Base-by-base conservation (phyloP, 2,888 invertebrate species). In the Orchestes rusci region DNA sequence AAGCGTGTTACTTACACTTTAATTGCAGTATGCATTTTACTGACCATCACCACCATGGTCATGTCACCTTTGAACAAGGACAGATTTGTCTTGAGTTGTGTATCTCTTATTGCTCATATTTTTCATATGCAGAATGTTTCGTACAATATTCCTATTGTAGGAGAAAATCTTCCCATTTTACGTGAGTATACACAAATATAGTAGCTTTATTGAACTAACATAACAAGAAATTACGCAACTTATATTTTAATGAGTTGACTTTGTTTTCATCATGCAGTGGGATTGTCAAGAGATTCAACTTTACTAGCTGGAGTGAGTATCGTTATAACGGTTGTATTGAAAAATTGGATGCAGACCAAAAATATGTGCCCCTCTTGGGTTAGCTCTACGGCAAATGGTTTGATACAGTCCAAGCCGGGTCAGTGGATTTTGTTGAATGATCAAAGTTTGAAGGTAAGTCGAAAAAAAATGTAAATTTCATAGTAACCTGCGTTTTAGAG, bases 41-140 rank as follows among this genome's bases (percentile, higher is more conserved):
- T 81, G 15, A 80, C 80, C 4, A 53, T 82, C 35, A 67, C 73
- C 10, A 71, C 77, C 1, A 59, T 80, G 34, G 69, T 75, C 58
- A 59, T 82, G 53, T 75, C 77, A 52, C 72, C 79, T 1, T 70
- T 70, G 43, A 73, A 76, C 38, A 65, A 70, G 33, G 76, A 77
- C 35, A 69, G 82, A 47, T 60, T 81, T 18, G 58, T 72, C 19
- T 56, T 82, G 28, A 69, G 73, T 31, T 71, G 73, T 51, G 70
- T 79, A 32, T 79, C 77, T 58, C 69, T 82, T n/a, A 70, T 78
- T 31, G 73, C 73, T 10, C 80, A 82, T 58, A 73, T 79, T 44
- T 59, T 73, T 16, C 76, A 75, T 57, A 62, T 80, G 1, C 74
- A 75, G 33, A 74, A 77, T 60, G 64, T 82, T 12, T 73, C 75